Conservation (phyloP, 2,888 invertebrate genomes). For the Beris chalybata region DNA sequence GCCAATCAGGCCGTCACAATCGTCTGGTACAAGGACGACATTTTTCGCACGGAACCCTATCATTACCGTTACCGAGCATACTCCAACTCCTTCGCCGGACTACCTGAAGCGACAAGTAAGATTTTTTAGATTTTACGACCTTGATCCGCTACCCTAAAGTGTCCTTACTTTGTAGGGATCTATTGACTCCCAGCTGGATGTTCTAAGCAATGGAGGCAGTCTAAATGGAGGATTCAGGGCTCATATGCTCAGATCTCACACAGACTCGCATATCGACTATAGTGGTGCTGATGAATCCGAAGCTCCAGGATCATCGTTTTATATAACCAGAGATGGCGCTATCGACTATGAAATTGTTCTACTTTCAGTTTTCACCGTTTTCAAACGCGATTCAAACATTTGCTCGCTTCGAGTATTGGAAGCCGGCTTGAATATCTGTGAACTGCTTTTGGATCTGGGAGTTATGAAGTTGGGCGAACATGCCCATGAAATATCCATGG, state of each 20-base stretch:
- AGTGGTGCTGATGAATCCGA: constrained; percentile 83
- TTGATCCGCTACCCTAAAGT: no score
- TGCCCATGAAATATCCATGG: constrained; percentile 56
- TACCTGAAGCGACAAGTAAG: constrained; percentile 76
- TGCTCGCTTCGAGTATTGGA: constrained; percentile 90
- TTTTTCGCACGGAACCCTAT: constrained; percentile 85
- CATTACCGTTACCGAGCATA: constrained; percentile 95
- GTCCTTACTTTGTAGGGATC: constrained; percentile 64
- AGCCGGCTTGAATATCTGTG: constrained; percentile 88
- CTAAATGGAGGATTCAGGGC: constrained; percentile 55
- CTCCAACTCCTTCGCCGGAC: constrained; percentile 88
- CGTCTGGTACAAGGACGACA: constrained; percentile 50
- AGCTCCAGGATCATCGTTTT: constrained; percentile 84
- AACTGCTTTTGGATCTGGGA: constrained; percentile 88
- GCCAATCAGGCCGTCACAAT: constrained; percentile 49
- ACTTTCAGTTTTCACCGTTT: constrained; percentile 84
- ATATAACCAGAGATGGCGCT: constrained; percentile 94
- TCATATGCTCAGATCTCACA: constrained; percentile 80
- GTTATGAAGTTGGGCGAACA: constrained; percentile 65
- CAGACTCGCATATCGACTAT: constrained; percentile 90
- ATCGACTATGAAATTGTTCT: constrained; percentile 85
- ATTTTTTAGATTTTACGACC: constrained; percentile 1
- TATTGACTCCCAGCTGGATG: constrained; percentile 80
- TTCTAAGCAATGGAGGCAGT: constrained; percentile 51
- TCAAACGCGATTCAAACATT: constrained; percentile 79